These are phyloP conservation scores for Drosophila littoralis DNA, from an alignment of 1,140 invertebrate species.

Conservation along the genomic window DNA sequence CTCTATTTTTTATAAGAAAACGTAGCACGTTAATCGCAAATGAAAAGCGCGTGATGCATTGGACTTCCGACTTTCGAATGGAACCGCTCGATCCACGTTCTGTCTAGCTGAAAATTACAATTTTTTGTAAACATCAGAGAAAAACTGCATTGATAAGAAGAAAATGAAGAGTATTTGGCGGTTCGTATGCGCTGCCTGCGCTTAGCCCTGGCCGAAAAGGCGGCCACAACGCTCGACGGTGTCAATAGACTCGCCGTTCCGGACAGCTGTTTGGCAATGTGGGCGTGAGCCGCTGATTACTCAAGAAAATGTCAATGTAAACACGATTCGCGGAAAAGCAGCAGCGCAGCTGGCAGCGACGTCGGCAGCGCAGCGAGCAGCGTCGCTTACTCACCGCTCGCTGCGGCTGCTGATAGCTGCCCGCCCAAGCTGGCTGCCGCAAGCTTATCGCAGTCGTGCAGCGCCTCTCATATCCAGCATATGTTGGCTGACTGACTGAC, in stretches of 20 bases:
- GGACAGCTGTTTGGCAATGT: conserved; percentile 52
- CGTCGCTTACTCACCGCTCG: conserved; percentile 39
- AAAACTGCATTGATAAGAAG: neutral
- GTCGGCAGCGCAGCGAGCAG: conserved; percentile 1
- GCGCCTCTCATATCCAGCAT: conserved; percentile 23
- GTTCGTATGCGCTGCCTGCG: neutral
- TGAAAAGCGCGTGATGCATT: conserved; percentile 21
- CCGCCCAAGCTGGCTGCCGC: neutral
- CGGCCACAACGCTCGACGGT: neutral
- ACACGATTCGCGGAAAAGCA: conserved; percentile 69
- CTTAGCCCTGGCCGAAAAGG: neutral
- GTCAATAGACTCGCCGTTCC: conserved; percentile 35
- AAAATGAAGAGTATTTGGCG: neutral
- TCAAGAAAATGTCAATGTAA: conserved; percentile 76
- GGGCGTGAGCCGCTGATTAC: conserved; percentile 59
- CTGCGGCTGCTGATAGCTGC: conserved; percentile 26
- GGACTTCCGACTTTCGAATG: conserved; percentile 23
- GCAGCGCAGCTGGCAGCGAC: conserved; percentile 8
- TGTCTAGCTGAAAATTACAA: neutral
- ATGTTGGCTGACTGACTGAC: conserved; percentile 6
- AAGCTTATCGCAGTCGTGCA: conserved; percentile 9
- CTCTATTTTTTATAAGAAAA: conserved; percentile 2
- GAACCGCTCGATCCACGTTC: neutral
- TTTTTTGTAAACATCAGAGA: neutral
- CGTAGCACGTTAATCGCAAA: conserved; percentile 7